Conservation (phyloP, 2,888 invertebrate genomes). For the Pristionchus exspectatus region DNA sequence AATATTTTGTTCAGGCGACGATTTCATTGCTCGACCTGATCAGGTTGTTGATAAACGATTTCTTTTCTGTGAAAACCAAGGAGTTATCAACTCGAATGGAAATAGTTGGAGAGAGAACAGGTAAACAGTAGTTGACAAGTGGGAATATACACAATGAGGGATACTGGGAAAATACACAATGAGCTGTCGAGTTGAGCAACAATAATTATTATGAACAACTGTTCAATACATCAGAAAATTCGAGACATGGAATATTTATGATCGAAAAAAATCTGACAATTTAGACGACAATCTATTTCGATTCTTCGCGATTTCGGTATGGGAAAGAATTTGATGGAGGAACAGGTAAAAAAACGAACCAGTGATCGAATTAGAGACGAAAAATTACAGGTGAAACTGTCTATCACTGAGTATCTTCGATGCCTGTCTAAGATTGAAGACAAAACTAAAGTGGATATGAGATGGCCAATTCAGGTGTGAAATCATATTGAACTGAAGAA, state of each 20-base stretch:
- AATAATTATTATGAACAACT: no score
- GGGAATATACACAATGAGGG: not conserved
- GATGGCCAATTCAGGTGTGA: constrained; percentile 47
- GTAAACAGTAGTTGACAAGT: not conserved
- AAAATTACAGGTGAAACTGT: not conserved
- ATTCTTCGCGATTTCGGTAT: constrained; percentile 32
- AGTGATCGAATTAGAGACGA: not conserved
- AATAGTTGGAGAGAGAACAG: constrained; percentile 39
- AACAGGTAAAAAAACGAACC: not conserved
- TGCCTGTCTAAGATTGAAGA: constrained; percentile 11
- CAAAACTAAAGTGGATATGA: constrained; percentile 18
- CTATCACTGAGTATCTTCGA: constrained; percentile 16
- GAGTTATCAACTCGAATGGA: constrained; percentile 23
- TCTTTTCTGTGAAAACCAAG: constrained; percentile 28
- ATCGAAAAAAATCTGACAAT: not conserved
- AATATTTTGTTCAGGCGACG: not conserved
- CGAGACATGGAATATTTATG: no score
- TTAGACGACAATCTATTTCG: not conserved
- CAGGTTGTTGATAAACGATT: constrained; percentile 7
- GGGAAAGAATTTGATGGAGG: constrained; percentile 40
- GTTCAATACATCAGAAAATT: no score
- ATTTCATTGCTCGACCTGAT: not conserved
- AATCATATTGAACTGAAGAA: not conserved
- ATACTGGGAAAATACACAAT: not conserved
- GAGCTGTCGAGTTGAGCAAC: no score